phyloP scores from a whole-genome alignment of 2,113 vertebrate genomes.

The Eleginops maclovinus region DNA sequence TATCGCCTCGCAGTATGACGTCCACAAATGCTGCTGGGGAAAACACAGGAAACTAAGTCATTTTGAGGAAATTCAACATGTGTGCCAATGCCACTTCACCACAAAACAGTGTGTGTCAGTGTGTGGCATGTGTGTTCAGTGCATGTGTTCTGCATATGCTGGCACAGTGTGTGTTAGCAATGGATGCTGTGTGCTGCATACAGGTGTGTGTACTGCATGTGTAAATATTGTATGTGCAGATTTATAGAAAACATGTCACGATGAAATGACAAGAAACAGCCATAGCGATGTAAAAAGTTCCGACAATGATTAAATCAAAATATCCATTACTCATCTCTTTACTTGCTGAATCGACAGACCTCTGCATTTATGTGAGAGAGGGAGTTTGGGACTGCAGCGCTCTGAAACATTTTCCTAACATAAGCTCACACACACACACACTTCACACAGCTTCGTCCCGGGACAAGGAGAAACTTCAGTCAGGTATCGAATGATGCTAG shows the following conservation, averaged over 20 bases:
- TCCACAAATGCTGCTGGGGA: conserved; percentile 51
- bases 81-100: conserved; percentile 59
- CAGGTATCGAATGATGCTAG: conserved; percentile 67
- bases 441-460: conserved; percentile 29
- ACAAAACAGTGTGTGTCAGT: conserved; percentile 15
- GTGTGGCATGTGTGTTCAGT: conserved; percentile 10
- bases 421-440: conserved; percentile 43
- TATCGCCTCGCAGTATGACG: conserved; percentile 58
- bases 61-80: conserved; percentile 57
- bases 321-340: conserved; percentile 68
- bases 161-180: conserved; percentile 13
- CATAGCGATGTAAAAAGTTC: conserved; percentile 43
- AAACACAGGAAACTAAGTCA: conserved; percentile 72
- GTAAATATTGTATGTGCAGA: background rate
- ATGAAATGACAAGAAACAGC: conserved; percentile 4
- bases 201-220: conserved; percentile 18
- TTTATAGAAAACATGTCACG: conserved; percentile 18
- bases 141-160: conserved; percentile 6
- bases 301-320: conserved; percentile 49
- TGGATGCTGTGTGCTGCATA: conserved; percentile 1
- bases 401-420: conserved; percentile 72
- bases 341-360: conserved; percentile 66
- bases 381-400: conserved; percentile 27
- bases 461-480: conserved; percentile 66
- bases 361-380: conserved; percentile 60